A percentile compares a stretch with the other conserved stretches of the same genome.
phyloP scores from a whole-genome alignment of 2,113 vertebrate species.

The Ifrita kowaldi region DNA sequence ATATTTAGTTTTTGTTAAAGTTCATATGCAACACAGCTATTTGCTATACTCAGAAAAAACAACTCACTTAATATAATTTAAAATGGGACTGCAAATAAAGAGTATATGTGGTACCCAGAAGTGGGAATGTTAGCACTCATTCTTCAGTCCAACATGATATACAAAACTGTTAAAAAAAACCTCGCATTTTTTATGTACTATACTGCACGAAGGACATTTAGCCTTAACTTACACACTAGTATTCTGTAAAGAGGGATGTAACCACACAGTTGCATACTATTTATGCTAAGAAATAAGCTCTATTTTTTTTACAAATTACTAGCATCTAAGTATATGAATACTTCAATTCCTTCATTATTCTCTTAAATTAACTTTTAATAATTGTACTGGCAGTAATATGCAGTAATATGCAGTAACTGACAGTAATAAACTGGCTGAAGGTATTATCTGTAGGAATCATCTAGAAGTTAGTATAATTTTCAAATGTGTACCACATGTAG shows the following conservation, averaged over 20 bases:
- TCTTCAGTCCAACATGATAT: not conserved
- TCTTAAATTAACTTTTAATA: not conserved
- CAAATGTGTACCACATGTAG: not conserved
- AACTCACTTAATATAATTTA: not conserved
- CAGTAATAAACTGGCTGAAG: not conserved
- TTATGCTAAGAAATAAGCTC: not conserved
- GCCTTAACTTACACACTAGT: not conserved
- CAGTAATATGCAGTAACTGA: too few species aligned
- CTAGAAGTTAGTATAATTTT: not conserved
- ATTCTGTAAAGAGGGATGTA: not conserved
- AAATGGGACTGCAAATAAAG: not conserved
- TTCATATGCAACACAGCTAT: not conserved
- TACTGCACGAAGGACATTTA: not conserved
- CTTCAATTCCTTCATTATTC: not conserved
- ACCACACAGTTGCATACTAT: not conserved
- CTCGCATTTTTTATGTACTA: not conserved
- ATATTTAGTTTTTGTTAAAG: not conserved
- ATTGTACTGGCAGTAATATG: not conserved
- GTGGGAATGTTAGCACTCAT: not conserved
- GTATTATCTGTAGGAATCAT: not conserved
- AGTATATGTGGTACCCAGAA: not conserved
- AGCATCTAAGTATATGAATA: not conserved
- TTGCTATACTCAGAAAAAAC: not conserved
- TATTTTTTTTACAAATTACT: not conserved
- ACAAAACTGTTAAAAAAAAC: not conserved